Conservation (phyloP, 1,140 invertebrate species). For the Bombyx mori region DNA sequence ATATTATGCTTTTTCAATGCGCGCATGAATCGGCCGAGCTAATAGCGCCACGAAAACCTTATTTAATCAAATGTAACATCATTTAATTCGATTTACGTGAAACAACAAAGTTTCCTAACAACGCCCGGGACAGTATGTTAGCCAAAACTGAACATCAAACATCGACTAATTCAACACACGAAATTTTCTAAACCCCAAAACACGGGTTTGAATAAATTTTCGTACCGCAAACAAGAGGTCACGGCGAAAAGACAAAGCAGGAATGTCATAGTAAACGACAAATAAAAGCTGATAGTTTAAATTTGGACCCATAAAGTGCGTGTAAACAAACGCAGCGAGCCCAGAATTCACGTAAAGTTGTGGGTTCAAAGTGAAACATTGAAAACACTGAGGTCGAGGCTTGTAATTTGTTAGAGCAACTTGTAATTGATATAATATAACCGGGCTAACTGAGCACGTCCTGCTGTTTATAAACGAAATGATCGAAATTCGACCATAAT, state of each 20-base stretch:
- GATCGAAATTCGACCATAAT: too few relatives aligned
- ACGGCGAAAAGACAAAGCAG: conserved; percentile 32
- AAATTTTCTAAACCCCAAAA: conserved; percentile 27
- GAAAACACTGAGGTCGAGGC: conserved; percentile 15
- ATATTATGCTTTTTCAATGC: too few relatives aligned
- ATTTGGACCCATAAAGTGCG: conserved; percentile 60
- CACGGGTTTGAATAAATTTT: conserved; percentile 43
- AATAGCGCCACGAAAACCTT: too few relatives aligned
- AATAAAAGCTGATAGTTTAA: conserved; percentile 66
- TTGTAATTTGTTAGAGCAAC: too few relatives aligned
- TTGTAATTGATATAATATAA: neutral
- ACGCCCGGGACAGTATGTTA: too few relatives aligned
- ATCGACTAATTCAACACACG: too few relatives aligned
- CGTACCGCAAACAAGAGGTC: conserved; percentile 42
- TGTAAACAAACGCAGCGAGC: conserved; percentile 51
- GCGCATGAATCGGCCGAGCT: too few relatives aligned
- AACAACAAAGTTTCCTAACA: too few relatives aligned
- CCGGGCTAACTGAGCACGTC: neutral
- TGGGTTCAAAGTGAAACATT: conserved; percentile 43
- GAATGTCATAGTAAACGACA: conserved; percentile 62
- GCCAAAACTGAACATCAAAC: too few relatives aligned
- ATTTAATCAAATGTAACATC: too few relatives aligned
- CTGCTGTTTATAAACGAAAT: too few relatives aligned
- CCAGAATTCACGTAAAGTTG: conserved; percentile 47
- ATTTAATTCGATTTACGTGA: too few relatives aligned